A percentile compares a stretch with the other conserved stretches of the same genome.
Conservation (phyloP, 1,140 invertebrate genomes). For the Scaptomyza graminum region DNA sequence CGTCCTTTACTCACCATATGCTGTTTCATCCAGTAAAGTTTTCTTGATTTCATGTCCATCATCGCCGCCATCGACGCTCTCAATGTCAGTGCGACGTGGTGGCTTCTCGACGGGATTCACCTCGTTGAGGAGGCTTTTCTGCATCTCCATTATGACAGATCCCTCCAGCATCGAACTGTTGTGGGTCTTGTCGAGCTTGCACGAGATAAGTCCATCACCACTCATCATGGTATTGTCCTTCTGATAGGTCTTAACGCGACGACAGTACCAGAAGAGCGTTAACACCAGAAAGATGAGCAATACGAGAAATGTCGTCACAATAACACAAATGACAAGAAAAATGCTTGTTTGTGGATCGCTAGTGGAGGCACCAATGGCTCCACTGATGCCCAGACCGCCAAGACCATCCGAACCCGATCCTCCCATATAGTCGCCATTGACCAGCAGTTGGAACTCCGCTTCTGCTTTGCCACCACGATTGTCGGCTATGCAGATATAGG, state of each 20-base stretch:
- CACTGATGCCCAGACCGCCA: conserved; percentile 52
- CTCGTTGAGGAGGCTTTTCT: conserved; percentile 91
- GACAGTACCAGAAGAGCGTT: conserved; percentile 88
- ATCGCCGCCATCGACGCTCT: conserved; percentile 88
- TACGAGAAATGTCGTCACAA: conserved; percentile 85
- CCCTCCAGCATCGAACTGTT: conserved; percentile 86
- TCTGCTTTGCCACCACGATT: conserved; percentile 93
- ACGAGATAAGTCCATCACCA: conserved; percentile 74
- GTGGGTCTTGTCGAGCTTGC: conserved; percentile 85
- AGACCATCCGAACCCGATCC: conserved; percentile 83
- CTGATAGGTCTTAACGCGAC: conserved; percentile 85
- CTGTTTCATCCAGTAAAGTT: conserved; percentile 89
- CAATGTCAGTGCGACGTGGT: conserved; percentile 88
- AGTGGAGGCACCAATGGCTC: conserved; percentile 71
- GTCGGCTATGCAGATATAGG: conserved; percentile 94
- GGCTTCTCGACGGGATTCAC: conserved; percentile 93
- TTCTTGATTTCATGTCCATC: conserved; percentile 92
- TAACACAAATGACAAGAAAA: conserved; percentile 85
- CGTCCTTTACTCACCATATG: conserved; percentile 87
- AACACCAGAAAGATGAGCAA: conserved; percentile 87
- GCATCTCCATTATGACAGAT: conserved; percentile 88
- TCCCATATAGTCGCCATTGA: conserved; percentile 85
- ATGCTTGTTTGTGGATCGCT: conserved; percentile 82
- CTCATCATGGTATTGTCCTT: conserved; percentile 84
- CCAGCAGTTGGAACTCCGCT: conserved; percentile 86